phyloP scores from a whole-genome alignment of 35 echinoderm and acorn worm genomes.

The Stichopus chloronotus region DNA sequence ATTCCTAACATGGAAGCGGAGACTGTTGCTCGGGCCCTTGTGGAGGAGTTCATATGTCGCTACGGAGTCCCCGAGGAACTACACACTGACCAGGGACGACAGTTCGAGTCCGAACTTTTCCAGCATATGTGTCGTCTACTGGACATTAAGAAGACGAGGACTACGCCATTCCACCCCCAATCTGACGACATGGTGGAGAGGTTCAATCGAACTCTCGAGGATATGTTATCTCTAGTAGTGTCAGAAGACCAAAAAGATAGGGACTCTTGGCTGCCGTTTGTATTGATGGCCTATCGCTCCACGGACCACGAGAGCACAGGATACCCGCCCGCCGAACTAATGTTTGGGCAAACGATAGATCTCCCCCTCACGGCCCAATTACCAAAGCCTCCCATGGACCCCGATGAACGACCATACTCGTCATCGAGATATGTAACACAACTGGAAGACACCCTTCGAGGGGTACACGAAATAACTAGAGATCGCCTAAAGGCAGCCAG shows the following conservation, averaged over 20 bases:
- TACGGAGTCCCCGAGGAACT: constrained; percentile 65
- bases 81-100: constrained; percentile 67
- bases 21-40: constrained; percentile 55
- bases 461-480: too few relatives aligned
- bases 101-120: constrained; percentile 72
- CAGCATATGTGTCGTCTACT: constrained; percentile 59
- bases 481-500: constrained; percentile 44
- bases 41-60: constrained; percentile 67
- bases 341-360: too few relatives aligned
- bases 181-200: constrained; percentile 74
- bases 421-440: too few relatives aligned
- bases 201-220: constrained; percentile 53
- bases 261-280: constrained; percentile 62
- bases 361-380: too few relatives aligned
- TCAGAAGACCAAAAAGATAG: constrained; percentile 63
- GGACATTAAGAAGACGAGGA: constrained; percentile 54
- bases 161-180: constrained; percentile 66
- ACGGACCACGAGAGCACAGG: constrained; percentile 64
- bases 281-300: constrained; percentile 61
- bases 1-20: constrained; percentile 69
- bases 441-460: too few relatives aligned
- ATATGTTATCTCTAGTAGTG: constrained; percentile 49
- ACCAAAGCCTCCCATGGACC: too few relatives aligned
- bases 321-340: too few relatives aligned
- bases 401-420: too few relatives aligned